A percentile compares a stretch with the other conserved stretches of the same genome.
phyloP scores from a whole-genome alignment of 2,797 vertebrate genomes.

The Sebastes matsubarae region DNA sequence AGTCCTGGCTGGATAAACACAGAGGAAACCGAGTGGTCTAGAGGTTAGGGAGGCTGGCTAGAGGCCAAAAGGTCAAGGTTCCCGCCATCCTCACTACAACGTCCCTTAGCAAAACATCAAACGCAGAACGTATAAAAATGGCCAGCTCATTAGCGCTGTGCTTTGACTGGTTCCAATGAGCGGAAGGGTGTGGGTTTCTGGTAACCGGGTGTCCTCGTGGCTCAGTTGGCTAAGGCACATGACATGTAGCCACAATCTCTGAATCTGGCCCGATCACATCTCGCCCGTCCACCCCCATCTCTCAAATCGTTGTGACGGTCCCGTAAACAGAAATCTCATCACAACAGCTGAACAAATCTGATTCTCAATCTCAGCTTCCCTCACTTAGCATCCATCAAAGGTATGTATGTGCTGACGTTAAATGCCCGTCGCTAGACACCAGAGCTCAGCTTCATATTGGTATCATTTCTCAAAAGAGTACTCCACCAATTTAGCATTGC shows the following conservation, averaged over 20 bases:
- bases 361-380: neutral
- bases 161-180: constrained; percentile 24
- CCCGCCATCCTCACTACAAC: constrained; percentile 9
- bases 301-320: neutral
- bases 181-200: constrained; percentile 10
- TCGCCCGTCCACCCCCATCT: neutral
- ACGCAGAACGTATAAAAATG: constrained; percentile 8
- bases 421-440: neutral
- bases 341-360: neutral
- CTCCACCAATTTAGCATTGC: neutral
- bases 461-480: neutral
- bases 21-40: constrained; percentile 50
- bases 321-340: neutral
- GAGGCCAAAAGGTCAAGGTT: constrained; percentile 57
- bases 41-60: constrained; percentile 52
- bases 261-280: neutral
- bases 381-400: neutral
- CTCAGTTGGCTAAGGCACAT: constrained; percentile 15
- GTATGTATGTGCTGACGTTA: too few relatives aligned
- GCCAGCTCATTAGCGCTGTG: constrained; percentile 28
- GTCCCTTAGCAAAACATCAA: constrained; percentile 24
- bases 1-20: constrained; percentile 68
- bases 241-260: neutral
- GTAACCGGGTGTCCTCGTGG: neutral
- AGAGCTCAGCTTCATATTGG: neutral